These are phyloP conservation scores for Oreochromis aureus DNA, from an alignment of 2,113 vertebrate genomes.

Conservation along the genomic window DNA sequence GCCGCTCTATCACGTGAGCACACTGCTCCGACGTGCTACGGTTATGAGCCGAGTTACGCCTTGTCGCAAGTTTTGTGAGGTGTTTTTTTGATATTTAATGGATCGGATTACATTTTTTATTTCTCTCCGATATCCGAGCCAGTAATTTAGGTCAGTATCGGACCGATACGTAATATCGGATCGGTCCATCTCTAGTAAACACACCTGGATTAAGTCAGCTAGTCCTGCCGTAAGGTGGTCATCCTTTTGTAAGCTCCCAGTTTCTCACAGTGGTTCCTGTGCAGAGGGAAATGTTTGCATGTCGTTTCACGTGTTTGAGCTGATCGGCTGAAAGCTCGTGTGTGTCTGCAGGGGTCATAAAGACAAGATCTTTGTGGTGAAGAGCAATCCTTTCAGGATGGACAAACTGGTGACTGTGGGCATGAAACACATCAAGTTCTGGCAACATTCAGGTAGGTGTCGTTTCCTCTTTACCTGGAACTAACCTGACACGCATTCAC, in stretches of 20 bases:
- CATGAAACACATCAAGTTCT: slow-evolving; percentile 97
- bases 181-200: slow-evolving; percentile 53
- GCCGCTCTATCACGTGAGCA: too few relatives aligned
- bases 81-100: too few relatives aligned
- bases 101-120: too few relatives aligned
- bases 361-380: slow-evolving; percentile 95
- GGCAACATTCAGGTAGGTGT: slow-evolving; percentile 87
- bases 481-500: neutral
- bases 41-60: too few relatives aligned
- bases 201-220: neutral
- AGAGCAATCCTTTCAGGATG: slow-evolving; percentile 87
- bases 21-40: too few relatives aligned
- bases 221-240: neutral
- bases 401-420: slow-evolving; percentile 93
- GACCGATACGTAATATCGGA: too few relatives aligned
- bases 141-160: too few relatives aligned
- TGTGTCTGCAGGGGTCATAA: slow-evolving; percentile 84
- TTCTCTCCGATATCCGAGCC: too few relatives aligned
- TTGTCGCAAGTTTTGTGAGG: too few relatives aligned
- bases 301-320: neutral
- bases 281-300: neutral
- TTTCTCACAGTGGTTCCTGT: neutral
- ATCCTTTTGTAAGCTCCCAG: neutral
- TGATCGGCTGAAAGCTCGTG: neutral
- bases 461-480: neutral